Conservation (phyloP, 1,140 invertebrate species). For the Ridgeia piscesae region DNA sequence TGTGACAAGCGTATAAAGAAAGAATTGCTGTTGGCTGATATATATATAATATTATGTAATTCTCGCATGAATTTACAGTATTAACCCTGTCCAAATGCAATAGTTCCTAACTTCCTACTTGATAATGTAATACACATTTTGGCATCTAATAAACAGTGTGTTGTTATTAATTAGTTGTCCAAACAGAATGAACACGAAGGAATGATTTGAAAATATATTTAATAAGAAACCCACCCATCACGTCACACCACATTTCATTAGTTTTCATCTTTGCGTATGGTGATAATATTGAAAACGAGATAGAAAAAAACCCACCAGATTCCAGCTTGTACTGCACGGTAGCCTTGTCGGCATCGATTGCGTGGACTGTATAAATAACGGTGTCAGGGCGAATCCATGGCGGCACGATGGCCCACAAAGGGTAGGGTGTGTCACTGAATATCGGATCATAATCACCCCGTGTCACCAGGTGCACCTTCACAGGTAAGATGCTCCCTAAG, state of each 20-base stretch:
- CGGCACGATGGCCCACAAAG: conserved; percentile 22
- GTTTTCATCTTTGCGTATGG: no score
- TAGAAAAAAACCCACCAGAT: conserved; percentile 14
- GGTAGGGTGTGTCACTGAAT: conserved; percentile 25
- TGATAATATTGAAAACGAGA: not conserved
- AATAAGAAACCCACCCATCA: not conserved
- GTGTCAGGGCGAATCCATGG: conserved; percentile 30
- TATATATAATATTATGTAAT: no score
- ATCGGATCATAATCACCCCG: not conserved
- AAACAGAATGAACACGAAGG: not conserved
- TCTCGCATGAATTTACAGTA: no score
- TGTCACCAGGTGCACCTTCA: not conserved
- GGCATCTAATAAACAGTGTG: no score
- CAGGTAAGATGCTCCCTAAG: not conserved
- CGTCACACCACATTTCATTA: no score
- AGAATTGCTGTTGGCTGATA: no score
- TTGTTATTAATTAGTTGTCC: no score
- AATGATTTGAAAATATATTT: not conserved
- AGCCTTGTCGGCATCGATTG: conserved; percentile 22
- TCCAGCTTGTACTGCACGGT: conserved; percentile 27
- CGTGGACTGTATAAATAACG: conserved; percentile 24
- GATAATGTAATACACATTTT: no score
- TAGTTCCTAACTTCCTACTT: no score
- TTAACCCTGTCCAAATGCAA: no score
- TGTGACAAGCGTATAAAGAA: no score